Evolutionary conservation across 92 coral and sea anemone genomes (phyloP), one percentile per base, ranked within the genome.

Genomic region (Porites lobata): DNA sequence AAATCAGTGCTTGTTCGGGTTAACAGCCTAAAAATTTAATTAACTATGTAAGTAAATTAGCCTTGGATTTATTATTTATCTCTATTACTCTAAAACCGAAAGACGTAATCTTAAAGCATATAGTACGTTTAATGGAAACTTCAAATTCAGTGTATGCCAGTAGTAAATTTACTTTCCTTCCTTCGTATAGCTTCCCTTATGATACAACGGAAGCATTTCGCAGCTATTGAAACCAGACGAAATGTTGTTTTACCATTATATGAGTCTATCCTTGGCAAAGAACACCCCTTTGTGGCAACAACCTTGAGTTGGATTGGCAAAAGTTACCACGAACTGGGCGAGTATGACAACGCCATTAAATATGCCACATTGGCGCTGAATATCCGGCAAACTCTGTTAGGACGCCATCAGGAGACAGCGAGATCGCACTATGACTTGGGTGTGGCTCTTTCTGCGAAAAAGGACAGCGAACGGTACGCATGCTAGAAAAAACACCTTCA

Each of bases 211-310:
- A 78, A 78, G 6, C 83, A 78, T 29, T 8, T 78, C 47, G 57
- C 57, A 7, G 71, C 79, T 32, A 62, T 80, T 64, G 66, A 75
- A 38, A 79, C 69, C 14, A 78, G 83, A 78, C 26, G 4, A 12
- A 10, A 2, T 62, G 43, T 0, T 7, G 83, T 78, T 43, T 47
- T 78, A 12, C 83, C 83, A 29, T 24, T 19, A 29, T 78, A 78
- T 18, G 57, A 78, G 43, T 32, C 14, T 3, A 50, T 74, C n/a
- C 69, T 85, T 69, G 81, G 74, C 1, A 77, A 85, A 32, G 43
- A 32, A 1, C 88, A 88, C 52, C 77, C 91, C 17, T 81, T 72
- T 58, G 50, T 69, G 50, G 91, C 91, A 13, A 87, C 87, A 63
- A 76, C 86, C 15, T 82, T 87, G 13, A 80, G 56, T 79, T 70